Conservation (phyloP, 2,888 invertebrate species). For the Plemyria rubiginata region DNA sequence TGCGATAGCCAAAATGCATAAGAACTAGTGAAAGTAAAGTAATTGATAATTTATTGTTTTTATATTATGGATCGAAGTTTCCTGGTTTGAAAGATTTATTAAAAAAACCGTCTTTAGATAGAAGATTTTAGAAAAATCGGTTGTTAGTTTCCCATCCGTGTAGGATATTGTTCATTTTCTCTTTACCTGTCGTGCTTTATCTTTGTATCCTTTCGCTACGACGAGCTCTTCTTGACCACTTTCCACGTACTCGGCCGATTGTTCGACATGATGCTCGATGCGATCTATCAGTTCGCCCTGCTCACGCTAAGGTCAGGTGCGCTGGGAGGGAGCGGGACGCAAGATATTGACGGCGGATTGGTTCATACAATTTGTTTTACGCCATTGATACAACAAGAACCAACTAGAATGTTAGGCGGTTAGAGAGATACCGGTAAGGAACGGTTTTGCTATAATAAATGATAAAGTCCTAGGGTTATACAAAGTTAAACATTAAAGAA, state of each 20-base stretch:
- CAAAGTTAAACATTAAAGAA: constrained; percentile 43
- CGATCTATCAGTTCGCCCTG: constrained; percentile 98
- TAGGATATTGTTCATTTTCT: constrained; percentile 16
- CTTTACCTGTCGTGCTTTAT: constrained; percentile 95
- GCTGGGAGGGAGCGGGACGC: constrained; percentile 70
- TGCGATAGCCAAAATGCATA: constrained; percentile 23
- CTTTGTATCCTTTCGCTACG: constrained; percentile 92
- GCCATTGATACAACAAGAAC: constrained; percentile 61
- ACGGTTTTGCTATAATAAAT: constrained; percentile 31
- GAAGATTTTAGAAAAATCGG: neutral
- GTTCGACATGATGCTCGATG: constrained; percentile 96
- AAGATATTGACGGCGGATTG: constrained; percentile 71
- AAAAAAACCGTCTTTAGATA: neutral
- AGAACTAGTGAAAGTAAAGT: constrained; percentile 12
- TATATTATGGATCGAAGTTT: neutral
- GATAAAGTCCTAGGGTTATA: constrained; percentile 47
- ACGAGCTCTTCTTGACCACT: constrained; percentile 91
- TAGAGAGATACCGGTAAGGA: constrained; percentile 44
- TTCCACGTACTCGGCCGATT: constrained; percentile 93
- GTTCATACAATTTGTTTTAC: constrained; percentile 72
- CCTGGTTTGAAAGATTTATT: neutral
- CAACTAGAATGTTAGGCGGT: constrained; percentile 64
- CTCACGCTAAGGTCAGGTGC: constrained; percentile 72
- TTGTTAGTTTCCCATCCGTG: constrained; percentile 27
- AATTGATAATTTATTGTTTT: too few species aligned